These are phyloP conservation scores for Callaeas wilsoni DNA, from an alignment of 2,113 vertebrate species.

Conservation along the genomic window DNA sequence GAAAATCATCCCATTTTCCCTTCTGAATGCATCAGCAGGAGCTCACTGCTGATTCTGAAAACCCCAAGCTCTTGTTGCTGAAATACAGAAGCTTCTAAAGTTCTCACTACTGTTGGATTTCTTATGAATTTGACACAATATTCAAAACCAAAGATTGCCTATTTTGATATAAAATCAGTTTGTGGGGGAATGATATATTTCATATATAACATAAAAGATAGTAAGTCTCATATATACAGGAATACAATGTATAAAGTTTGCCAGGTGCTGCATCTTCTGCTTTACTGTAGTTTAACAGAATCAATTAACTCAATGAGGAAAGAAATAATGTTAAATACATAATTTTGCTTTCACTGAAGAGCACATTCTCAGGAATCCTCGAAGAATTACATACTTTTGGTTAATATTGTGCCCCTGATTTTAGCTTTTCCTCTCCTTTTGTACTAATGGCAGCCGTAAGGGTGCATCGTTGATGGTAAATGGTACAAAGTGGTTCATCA, in stretches of 20 bases:
- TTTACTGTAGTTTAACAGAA: not conserved
- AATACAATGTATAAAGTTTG: not conserved
- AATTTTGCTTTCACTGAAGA: not conserved
- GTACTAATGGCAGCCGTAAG: not conserved
- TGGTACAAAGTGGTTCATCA: not conserved
- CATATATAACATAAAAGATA: not conserved
- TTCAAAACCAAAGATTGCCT: not conserved
- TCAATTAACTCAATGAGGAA: not conserved
- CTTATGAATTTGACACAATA: not conserved
- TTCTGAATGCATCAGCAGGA: not conserved
- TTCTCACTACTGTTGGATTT: not conserved
- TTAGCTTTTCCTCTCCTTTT: not conserved
- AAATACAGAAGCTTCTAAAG: not conserved
- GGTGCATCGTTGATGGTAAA: not conserved
- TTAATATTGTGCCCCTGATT: not conserved
- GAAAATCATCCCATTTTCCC: not conserved
- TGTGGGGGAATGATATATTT: accelerated
- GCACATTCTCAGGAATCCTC: not conserved
- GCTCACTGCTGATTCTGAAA: not conserved
- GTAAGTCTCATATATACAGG: not conserved
- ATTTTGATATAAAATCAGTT: not conserved
- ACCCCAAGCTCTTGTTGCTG: not conserved
- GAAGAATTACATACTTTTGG: not conserved
- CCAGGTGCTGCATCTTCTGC: not conserved
- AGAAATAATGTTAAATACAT: not conserved